Conservation (phyloP, 2,113 vertebrate species). For the Brienomyrus longianalis region DNA sequence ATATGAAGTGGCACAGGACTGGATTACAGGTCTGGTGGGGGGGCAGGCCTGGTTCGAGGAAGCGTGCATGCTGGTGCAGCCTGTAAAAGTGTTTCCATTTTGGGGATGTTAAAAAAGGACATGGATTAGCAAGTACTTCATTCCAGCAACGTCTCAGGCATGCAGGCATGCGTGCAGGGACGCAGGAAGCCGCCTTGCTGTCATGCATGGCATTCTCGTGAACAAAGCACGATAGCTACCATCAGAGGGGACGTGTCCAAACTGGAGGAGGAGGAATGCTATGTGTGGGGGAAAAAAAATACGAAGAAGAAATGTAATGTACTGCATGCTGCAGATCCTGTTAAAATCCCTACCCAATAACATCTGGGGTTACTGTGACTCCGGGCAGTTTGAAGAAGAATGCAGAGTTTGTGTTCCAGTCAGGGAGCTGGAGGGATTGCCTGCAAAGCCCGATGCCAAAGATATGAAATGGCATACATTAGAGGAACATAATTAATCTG, state of each 20-base stretch:
- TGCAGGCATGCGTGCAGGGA: neutral
- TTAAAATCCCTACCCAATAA: slow-evolving; percentile 3
- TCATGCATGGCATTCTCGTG: slow-evolving; percentile 49
- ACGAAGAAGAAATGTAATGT: slow-evolving; percentile 40
- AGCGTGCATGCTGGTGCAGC: neutral
- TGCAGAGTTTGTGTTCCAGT: neutral
- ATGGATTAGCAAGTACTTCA: neutral
- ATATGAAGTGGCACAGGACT: neutral
- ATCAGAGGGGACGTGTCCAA: slow-evolving; percentile 61
- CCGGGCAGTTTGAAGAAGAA: neutral
- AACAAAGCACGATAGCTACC: slow-evolving; percentile 59
- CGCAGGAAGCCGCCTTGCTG: slow-evolving; percentile 38
- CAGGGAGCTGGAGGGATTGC: neutral
- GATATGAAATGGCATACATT: slow-evolving; percentile 3
- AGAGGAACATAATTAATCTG: slow-evolving; percentile 13
- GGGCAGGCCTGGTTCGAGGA: neutral
- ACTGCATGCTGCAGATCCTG: neutral
- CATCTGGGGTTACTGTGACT: slow-evolving; percentile 7
- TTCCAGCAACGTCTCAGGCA: neutral
- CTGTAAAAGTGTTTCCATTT: neutral
- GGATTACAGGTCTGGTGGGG: neutral
- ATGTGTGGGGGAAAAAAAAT: slow-evolving; percentile 40
- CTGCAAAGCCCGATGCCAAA: neutral
- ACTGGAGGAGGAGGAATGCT: slow-evolving; percentile 63
- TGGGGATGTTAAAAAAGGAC: neutral